Evolutionary conservation across 2,113 vertebrate genomes (phyloP), one percentile per base, ranked within the genome.

Genomic region (Perccottus glenii): DNA sequence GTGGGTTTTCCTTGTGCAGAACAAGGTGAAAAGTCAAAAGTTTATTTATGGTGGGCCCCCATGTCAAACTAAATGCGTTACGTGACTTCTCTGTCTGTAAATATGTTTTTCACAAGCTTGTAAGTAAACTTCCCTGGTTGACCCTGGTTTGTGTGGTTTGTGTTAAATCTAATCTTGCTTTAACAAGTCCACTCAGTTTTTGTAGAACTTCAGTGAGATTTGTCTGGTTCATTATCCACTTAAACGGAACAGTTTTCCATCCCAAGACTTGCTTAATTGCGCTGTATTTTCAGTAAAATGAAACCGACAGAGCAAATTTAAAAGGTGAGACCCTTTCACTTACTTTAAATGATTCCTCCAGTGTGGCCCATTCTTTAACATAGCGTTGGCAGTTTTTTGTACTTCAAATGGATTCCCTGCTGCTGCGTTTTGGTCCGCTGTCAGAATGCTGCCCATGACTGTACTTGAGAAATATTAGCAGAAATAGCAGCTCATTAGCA

Each of bases 21-120:
- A 59, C 12, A 11, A 67, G 77, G 67, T 73, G 33, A 72, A 16
- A 71, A 60, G 58, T 0, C 66, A 70, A 43, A 79, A 58, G 10
- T 47, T 51, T 45, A 38, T 68, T 77, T 70, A 73, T 60, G 62
- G 40, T 59, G 61, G 67, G 64, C 46, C 38, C 60, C 58, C 50
- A 40, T 78, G 68, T 67, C 65, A 80, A 14, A 77, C 32, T 58
- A 60, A 74, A 68, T 49, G 35, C 35, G 36, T 83, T 70, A 19
- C 66, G 40, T 44, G 78, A 78, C 47, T 43, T 36, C 33, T 3
- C n/a, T 47, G 38, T 47, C 33, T 60, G 47, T n/a, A 33, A 57
- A 27, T 2, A 27, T 27, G 19, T 27, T 27, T 27, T 27, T 27
- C 19, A 27, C 19, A 27, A 27, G 19, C 19, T 27, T n/a, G n/a